Evolutionary conservation across 2,797 vertebrate species (phyloP).

Genomic region (Melanotaenia trifasciata): DNA sequence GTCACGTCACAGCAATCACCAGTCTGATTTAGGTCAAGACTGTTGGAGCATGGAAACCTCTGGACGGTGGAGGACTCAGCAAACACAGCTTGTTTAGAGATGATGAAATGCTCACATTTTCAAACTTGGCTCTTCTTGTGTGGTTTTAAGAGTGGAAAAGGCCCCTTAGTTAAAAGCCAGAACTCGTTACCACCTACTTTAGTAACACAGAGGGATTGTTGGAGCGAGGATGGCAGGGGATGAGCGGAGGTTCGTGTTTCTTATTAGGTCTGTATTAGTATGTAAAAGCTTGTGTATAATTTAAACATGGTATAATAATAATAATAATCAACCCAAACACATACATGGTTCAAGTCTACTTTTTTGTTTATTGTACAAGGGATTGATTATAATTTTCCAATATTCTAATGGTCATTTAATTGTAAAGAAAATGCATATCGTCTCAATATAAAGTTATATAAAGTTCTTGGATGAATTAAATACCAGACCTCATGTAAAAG

Average conservation of each 20-base stretch:
- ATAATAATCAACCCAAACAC: neutral
- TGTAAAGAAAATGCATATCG: too few relatives aligned
- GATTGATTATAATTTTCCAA: too few relatives aligned
- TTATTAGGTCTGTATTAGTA: conserved; percentile 6
- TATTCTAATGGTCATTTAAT: too few relatives aligned
- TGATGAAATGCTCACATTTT: conserved; percentile 46
- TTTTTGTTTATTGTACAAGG: neutral
- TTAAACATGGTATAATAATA: neutral
- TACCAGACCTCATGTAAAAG: too few relatives aligned
- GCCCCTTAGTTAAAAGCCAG: conserved; percentile 42
- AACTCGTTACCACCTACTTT: conserved; percentile 52
- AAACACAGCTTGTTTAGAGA: conserved; percentile 12
- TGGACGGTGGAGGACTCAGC: conserved; percentile 21
- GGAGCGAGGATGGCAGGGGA: conserved; percentile 11
- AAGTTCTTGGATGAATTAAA: too few relatives aligned
- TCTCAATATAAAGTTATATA: too few relatives aligned
- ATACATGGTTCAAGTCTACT: too few relatives aligned
- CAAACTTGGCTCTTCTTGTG: conserved; percentile 43
- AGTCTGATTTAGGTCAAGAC: conserved; percentile 21
- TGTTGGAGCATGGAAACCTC: conserved; percentile 32
- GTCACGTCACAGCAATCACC: conserved; percentile 20
- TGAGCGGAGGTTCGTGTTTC: neutral
- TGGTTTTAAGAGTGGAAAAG: conserved; percentile 63
- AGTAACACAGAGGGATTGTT: conserved; percentile 32
- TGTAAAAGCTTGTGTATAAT: neutral